Evolutionary conservation across 2,113 vertebrate species (phyloP).

Genomic region (Epinephelus moara): DNA sequence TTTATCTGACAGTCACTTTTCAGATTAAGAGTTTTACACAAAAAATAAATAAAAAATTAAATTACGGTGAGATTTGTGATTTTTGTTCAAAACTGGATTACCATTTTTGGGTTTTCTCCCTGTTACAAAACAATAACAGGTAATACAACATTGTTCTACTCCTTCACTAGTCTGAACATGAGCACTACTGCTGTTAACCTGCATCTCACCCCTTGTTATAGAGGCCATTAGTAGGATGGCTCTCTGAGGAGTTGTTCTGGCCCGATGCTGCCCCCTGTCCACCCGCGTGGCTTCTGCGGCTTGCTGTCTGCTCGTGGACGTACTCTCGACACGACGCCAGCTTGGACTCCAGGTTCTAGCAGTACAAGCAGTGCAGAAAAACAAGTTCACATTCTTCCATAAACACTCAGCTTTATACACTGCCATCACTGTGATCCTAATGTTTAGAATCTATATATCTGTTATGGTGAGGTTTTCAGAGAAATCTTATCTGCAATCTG

Average conservation of each 20-base stretch:
- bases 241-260: conserved; percentile 82
- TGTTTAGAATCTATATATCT: no score
- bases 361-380: background rate
- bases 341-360: conserved; percentile 94
- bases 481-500: background rate
- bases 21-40: background rate
- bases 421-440: background rate
- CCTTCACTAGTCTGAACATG: no score
- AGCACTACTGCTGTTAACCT: background rate
- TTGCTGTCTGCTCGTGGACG: conserved; percentile 88
- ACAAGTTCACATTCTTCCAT: background rate
- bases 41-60: no score
- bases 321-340: conserved; percentile 94
- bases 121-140: background rate
- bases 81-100: background rate
- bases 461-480: no score
- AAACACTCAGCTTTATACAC: background rate
- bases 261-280: conserved; percentile 67
- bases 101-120: background rate
- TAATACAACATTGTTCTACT: background rate
- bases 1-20: no score
- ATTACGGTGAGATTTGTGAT: background rate
- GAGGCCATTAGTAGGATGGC: conserved; percentile 69
- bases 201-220: conserved; percentile 66
- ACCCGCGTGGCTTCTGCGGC: conserved; percentile 70